Percentiles rank a stretch among this genome's conserved stretches.
Conservation (phyloP, 2,888 invertebrate genomes). For the Caenorhabditis uteleia region DNA sequence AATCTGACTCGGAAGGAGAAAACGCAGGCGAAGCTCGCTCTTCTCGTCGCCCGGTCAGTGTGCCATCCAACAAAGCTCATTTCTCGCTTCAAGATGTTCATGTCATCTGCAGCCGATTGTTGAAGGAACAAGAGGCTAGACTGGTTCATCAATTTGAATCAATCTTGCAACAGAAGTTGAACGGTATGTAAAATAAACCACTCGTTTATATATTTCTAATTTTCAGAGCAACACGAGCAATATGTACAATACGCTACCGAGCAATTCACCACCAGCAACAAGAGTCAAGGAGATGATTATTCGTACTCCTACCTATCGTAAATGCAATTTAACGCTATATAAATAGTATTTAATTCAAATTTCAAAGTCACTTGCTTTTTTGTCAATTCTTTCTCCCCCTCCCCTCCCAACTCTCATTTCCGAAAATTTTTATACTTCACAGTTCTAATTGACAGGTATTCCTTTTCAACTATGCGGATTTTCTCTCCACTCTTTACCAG, state of each 20-base stretch:
- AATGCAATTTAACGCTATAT: background rate
- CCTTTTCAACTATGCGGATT: background rate
- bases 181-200: slow-evolving; percentile 71
- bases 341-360: slow-evolving; percentile 5
- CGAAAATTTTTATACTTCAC: slow-evolving; percentile 6
- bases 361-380: slow-evolving; percentile 16
- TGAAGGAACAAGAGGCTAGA: slow-evolving; percentile 91
- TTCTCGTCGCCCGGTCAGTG: background rate
- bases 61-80: slow-evolving; percentile 55
- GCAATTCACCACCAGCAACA: slow-evolving; percentile 80
- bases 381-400: slow-evolving; percentile 8
- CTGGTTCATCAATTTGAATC: slow-evolving; percentile 92
- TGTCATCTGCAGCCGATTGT: slow-evolving; percentile 94
- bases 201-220: background rate
- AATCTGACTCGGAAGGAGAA: slow-evolving; percentile 59
- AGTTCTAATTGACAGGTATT: slow-evolving; percentile 2
- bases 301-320: slow-evolving; percentile 43
- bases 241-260: slow-evolving; percentile 98
- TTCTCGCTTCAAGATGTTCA: slow-evolving; percentile 77
- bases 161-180: slow-evolving; percentile 88
- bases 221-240: slow-evolving; percentile 91
- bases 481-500: background rate
- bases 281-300: slow-evolving; percentile 37
- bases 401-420: slow-evolving; percentile 1
- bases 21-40: too few relatives aligned